Conservation (phyloP, 2,797 vertebrate species). For the Macrochelys suwanniensis region DNA sequence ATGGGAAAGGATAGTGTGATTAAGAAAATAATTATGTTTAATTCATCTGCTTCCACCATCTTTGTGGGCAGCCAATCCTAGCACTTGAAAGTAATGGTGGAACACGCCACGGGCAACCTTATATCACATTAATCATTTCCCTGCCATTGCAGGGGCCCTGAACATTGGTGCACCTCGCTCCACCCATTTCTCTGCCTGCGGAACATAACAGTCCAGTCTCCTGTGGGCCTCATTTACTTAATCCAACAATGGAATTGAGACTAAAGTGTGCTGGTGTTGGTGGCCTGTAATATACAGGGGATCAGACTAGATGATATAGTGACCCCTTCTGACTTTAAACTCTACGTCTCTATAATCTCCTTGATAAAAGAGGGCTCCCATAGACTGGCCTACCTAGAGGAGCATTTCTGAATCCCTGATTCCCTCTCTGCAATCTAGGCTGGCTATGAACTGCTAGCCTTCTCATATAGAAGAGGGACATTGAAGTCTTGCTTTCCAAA, state of each 20-base stretch:
- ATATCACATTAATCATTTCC: neutral
- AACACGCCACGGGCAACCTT: neutral
- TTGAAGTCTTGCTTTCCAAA: neutral
- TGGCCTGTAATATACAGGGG: neutral
- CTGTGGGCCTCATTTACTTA: neutral
- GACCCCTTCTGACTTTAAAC: neutral
- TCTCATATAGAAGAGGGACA: neutral
- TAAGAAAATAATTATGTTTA: conserved; percentile 55
- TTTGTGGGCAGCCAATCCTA: neutral
- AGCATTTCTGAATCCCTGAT: neutral
- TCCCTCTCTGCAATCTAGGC: neutral
- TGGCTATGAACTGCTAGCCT: neutral
- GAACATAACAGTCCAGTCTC: neutral
- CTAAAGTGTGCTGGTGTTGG: neutral
- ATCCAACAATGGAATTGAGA: too few relatives aligned
- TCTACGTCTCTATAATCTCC: neutral
- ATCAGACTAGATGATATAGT: neutral
- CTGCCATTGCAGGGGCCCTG: too few relatives aligned
- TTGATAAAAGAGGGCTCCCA: neutral
- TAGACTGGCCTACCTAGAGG: neutral
- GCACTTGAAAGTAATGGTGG: neutral
- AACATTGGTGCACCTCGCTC: neutral
- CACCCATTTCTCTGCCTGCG: neutral
- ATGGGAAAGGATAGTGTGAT: conserved; percentile 30
- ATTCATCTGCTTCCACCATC: neutral